Evolutionary conservation across 2,888 invertebrate species (phyloP).

Genomic region (Theristus sp.): DNA sequence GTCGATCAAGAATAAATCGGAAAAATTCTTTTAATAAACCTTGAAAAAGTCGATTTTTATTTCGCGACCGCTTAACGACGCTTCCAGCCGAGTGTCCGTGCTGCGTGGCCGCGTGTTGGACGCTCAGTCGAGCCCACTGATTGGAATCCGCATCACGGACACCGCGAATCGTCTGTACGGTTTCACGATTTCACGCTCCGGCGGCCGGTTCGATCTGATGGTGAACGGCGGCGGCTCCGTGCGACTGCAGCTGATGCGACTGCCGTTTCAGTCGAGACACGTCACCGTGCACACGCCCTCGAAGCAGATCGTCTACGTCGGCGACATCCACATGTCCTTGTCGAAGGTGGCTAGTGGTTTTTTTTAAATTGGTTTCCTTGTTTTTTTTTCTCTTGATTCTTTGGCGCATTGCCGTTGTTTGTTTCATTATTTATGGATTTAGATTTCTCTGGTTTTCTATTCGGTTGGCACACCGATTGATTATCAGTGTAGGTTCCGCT

Average conservation of each 20-base stretch:
- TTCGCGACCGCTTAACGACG: too few relatives aligned
- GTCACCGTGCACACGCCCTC: slow-evolving; percentile 83
- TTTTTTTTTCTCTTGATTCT: too few relatives aligned
- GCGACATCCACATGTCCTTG: slow-evolving; percentile 40
- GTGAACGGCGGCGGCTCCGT: slow-evolving; percentile 81
- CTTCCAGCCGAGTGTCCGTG: slow-evolving; percentile 83
- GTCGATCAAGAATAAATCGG: too few relatives aligned
- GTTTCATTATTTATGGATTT: too few relatives aligned
- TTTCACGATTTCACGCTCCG: slow-evolving; percentile 47
- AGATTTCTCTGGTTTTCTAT: too few relatives aligned
- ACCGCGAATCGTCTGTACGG: slow-evolving; percentile 83
- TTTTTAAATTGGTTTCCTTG: too few relatives aligned
- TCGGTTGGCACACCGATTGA: too few relatives aligned
- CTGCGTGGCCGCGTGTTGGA: slow-evolving; percentile 92
- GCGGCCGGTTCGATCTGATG: slow-evolving; percentile 74
- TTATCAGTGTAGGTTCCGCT: too few relatives aligned
- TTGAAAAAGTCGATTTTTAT: too few relatives aligned
- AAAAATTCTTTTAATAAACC: too few relatives aligned
- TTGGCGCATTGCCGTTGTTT: too few relatives aligned
- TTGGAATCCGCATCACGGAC: slow-evolving; percentile 88
- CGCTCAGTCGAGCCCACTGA: slow-evolving; percentile 69
- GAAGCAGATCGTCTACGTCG: slow-evolving; percentile 82
- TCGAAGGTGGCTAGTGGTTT: too few relatives aligned
- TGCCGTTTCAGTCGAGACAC: slow-evolving; percentile 55
- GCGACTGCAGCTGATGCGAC: slow-evolving; percentile 81